Evolutionary conservation across 53 echinoderm and acorn worm species (phyloP).

Genomic region (Crossaster papposus): DNA sequence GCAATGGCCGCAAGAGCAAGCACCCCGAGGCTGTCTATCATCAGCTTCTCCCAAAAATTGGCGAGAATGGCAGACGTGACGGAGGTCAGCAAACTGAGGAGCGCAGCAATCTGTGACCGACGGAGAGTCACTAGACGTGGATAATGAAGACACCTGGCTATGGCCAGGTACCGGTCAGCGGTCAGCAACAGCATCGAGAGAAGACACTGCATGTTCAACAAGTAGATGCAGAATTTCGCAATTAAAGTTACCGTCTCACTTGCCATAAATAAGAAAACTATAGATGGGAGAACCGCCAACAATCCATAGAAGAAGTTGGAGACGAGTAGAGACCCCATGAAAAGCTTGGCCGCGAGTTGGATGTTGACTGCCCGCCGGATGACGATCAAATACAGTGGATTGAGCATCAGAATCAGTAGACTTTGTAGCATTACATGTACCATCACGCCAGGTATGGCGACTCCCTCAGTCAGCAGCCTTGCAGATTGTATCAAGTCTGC

Average conservation of each 20-base stretch:
- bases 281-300: background rate
- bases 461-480: too few species aligned
- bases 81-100: background rate
- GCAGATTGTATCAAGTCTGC: too few species aligned
- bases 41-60: background rate
- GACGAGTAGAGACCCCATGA: slow-evolving; percentile 1
- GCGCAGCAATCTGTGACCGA: background rate
- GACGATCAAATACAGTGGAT: background rate
- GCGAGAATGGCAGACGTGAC: background rate
- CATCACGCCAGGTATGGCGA: background rate
- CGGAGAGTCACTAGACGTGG: slow-evolving; percentile 6
- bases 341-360: background rate
- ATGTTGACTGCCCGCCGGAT: background rate
- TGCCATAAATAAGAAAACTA: background rate
- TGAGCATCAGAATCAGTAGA: slow-evolving; percentile 4
- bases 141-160: slow-evolving; percentile 16
- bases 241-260: background rate
- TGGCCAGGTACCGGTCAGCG: slow-evolving; percentile 18
- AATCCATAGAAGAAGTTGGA: background rate
- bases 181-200: background rate
- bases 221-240: background rate
- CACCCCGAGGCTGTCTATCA: background rate
- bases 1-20: background rate
- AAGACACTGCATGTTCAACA: background rate
- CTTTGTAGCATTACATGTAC: too few species aligned